Percentiles rank a stretch among this genome's conserved stretches.
These are phyloP conservation scores for Natator depressus DNA, from an alignment of 2,113 vertebrate genomes.

Conservation along the genomic window DNA sequence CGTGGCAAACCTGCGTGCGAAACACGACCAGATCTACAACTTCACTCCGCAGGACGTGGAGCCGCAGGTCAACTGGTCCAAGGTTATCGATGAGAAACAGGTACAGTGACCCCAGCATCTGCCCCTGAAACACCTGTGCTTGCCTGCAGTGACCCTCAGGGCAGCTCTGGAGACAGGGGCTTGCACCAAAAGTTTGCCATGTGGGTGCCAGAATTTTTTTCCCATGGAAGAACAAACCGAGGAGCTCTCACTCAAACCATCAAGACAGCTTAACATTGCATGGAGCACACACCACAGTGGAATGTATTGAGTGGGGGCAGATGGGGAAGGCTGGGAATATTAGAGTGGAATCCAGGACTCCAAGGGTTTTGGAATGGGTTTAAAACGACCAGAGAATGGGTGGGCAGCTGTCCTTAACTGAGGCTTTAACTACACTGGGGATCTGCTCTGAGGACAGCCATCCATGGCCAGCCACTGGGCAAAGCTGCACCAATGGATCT, in stretches of 20 bases:
- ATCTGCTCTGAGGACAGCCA: not conserved
- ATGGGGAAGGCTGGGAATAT: not conserved
- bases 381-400: not conserved
- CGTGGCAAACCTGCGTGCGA: constrained; percentile 83
- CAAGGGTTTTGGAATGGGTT: not conserved
- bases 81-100: constrained; percentile 92
- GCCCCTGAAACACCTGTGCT: not conserved
- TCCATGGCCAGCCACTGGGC: not conserved
- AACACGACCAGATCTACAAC: constrained; percentile 89
- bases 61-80: constrained; percentile 92
- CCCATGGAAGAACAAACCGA: not conserved
- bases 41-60: constrained; percentile 80
- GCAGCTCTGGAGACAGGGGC: not conserved
- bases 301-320: not conserved
- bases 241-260: not conserved
- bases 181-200: not conserved
- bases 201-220: not conserved
- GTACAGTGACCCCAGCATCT: constrained; percentile 66
- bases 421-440: not conserved
- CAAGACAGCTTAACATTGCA: not conserved
- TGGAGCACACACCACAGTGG: not conserved
- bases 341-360: not conserved
- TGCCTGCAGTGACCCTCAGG: not conserved
- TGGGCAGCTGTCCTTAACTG: not conserved
- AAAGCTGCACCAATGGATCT: not conserved